phyloP scores from a whole-genome alignment of 1,140 invertebrate genomes.

The Lepidurus apus region DNA sequence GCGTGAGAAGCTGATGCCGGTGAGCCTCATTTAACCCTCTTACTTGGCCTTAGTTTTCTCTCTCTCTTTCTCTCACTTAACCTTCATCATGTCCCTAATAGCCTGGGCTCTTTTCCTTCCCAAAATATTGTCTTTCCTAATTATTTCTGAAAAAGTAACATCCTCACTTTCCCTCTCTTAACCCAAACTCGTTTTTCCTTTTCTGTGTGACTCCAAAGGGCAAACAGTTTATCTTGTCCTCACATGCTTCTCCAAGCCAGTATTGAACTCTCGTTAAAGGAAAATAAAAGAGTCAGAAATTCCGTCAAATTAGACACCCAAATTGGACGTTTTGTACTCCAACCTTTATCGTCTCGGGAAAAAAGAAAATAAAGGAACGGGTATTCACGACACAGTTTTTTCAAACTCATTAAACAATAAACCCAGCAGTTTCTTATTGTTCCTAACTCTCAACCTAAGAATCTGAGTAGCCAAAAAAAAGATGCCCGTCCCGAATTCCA shows the following conservation, averaged over 20 bases:
- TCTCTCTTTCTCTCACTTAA: background rate
- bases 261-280: background rate
- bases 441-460: no score
- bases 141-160: background rate
- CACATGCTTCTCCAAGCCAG: background rate
- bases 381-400: no score
- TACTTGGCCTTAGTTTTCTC: background rate
- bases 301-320: background rate
- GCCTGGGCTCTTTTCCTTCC: background rate
- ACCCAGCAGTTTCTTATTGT: no score
- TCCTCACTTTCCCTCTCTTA: background rate
- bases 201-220: background rate
- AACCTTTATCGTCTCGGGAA: background rate
- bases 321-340: background rate
- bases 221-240: conserved; percentile 1
- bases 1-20: conserved; percentile 20
- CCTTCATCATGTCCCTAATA: conserved; percentile 6
- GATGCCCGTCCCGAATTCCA: no score
- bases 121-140: conserved; percentile 14
- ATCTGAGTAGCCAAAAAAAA: no score
- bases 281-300: background rate
- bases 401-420: no score
- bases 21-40: conserved; percentile 12
- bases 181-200: background rate
- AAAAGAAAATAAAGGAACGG: background rate